Conservation (phyloP, 2,797 vertebrate genomes). For the Euthynnus affinis region DNA sequence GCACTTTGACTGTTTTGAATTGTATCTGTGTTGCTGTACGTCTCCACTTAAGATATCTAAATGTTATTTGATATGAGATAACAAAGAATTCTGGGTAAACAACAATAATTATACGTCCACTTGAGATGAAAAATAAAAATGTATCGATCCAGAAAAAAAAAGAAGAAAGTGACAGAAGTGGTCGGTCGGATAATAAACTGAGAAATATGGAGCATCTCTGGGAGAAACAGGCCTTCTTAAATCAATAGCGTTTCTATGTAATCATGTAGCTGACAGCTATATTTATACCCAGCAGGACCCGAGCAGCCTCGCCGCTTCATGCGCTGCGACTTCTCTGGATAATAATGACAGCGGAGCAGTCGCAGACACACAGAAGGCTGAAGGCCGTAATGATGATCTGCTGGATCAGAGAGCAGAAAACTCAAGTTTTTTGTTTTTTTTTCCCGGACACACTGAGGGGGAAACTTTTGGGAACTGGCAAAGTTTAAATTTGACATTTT, state of each 20-base stretch:
- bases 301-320: neutral
- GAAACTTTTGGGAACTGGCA: neutral
- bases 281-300: conserved; percentile 37
- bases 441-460: neutral
- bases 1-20: neutral
- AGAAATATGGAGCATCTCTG: neutral
- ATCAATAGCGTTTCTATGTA: conserved; percentile 47
- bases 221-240: neutral
- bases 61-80: neutral
- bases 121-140: neutral
- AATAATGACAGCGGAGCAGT: neutral
- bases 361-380: neutral
- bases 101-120: neutral
- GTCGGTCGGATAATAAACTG: neutral
- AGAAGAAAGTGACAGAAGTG: neutral
- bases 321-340: neutral
- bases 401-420: conserved; percentile 3
- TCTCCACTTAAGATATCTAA: neutral
- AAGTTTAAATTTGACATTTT: conserved; percentile 11
- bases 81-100: neutral
- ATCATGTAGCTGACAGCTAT: conserved; percentile 38
- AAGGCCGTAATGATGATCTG: neutral
- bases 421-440: no score
- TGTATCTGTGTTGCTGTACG: neutral
- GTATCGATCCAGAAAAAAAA: neutral